phyloP scores from a whole-genome alignment of 2,888 invertebrate genomes.

The Sesia apiformis region DNA sequence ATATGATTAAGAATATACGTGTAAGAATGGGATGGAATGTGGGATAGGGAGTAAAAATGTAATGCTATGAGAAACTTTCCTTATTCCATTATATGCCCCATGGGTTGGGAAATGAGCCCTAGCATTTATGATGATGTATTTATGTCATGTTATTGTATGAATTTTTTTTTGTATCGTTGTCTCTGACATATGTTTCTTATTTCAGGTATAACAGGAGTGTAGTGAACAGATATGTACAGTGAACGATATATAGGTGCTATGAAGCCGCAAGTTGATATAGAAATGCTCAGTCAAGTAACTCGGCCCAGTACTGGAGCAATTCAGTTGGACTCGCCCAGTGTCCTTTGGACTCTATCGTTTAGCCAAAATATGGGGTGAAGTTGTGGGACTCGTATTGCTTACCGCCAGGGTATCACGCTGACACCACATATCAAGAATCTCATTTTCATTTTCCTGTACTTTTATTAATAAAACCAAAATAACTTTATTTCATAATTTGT shows the following conservation, averaged over 20 bases:
- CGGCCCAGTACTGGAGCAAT: background rate
- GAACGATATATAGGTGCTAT: slow-evolving; percentile 60
- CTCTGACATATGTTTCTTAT: background rate
- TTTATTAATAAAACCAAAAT: no score
- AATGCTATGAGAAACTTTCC: no score
- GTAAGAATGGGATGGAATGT: no score
- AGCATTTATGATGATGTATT: no score
- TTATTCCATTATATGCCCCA: no score
- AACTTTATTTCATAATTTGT: no score
- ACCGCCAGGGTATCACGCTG: slow-evolving; percentile 48
- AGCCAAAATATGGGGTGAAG: slow-evolving; percentile 5
- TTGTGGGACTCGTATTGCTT: slow-evolving; percentile 20
- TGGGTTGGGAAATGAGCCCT: no score
- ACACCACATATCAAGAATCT: slow-evolving; percentile 51
- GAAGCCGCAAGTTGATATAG: slow-evolving; percentile 28
- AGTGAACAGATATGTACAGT: slow-evolving; percentile 55
- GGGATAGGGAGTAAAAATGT: no score
- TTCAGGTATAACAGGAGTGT: slow-evolving; percentile 22
- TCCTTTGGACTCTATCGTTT: background rate
- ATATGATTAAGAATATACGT: no score
- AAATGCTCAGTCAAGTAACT: background rate
- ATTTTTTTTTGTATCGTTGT: no score
- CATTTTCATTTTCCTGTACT: no score
- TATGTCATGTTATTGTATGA: no score
- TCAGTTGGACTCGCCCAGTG: background rate